Evolutionary conservation across 2,797 vertebrate genomes (phyloP), one percentile per base, ranked within the genome.

Genomic region (Thamnophis elegans): DNA sequence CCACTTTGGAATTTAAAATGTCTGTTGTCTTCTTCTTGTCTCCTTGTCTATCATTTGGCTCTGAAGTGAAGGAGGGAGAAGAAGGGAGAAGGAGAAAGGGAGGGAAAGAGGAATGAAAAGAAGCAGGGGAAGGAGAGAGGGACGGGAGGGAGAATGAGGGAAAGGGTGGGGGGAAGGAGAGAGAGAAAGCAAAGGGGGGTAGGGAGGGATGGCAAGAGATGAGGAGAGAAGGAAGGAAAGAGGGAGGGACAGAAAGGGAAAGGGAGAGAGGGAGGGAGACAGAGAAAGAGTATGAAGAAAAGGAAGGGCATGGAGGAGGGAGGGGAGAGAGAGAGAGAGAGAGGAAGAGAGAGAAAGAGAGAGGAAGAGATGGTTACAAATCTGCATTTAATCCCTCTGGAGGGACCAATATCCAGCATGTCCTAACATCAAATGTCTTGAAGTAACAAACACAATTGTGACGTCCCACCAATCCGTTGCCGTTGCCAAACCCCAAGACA

Each of bases 51-150:
- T 16, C 0, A 9, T 22, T 68, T 28, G 26, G 51, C 54, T 42
- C 36, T 42, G 25, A 89, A 54, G 51, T 47, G 51, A 51, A 1
- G 28, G 51, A 2, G 12, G 22, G 36, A 7, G 36, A 47, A 6
- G 3, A 47, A 47, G 47, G 47, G 47, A 32, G 85, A 58, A 7
- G 28, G 60, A 65, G 28, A n/a, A 1, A 22, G 58, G 1, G 20
- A 55, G 25, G 62, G 51, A 86, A 54, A 82, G 62, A 85, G 85
- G 55, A 18, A 11, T 5, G 18, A 68, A 87, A 92, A 82, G 73
- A 0, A 91, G 3, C 55, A 14, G 96, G 97, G 96, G 16, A 55
- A 62, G 1, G 28, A 68, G 42, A 78, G 62, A 88, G 58, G 18
- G n/a, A n/a, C n/a, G n/a, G n/a, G n/a, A n/a, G n/a, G n/a, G n/a